Evolutionary conservation across 2,113 vertebrate genomes (phyloP).

Genomic region (Paradoxurus hermaphroditus): DNA sequence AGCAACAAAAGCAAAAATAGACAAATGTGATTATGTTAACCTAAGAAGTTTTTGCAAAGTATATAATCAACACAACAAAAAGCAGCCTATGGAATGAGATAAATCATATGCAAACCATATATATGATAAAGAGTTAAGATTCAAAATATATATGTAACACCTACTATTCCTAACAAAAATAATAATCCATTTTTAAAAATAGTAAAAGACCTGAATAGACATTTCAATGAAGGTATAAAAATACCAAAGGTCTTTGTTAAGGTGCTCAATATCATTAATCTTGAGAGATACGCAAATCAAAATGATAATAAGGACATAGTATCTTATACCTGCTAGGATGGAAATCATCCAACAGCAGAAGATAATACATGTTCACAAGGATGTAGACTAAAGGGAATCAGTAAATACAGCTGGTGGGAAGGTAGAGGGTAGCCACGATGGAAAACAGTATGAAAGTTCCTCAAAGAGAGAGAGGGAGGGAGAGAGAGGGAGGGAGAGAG

Average conservation of each 20-base stretch:
- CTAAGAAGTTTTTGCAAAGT: background rate
- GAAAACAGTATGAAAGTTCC: background rate
- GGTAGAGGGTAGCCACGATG: background rate
- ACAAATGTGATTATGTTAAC: background rate
- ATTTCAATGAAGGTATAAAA: background rate
- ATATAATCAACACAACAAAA: background rate
- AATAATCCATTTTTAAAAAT: background rate
- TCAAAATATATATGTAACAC: background rate
- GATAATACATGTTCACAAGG: background rate
- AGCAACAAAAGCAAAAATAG: background rate
- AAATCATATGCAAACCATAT: background rate
- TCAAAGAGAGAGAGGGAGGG: background rate
- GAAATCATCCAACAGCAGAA: background rate
- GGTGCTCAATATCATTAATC: background rate
- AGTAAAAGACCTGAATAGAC: background rate
- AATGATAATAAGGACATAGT: background rate
- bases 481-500: too few species aligned
- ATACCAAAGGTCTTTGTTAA: background rate
- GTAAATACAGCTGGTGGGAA: background rate
- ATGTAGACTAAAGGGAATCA: background rate
- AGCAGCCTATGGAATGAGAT: background rate
- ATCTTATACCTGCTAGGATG: background rate
- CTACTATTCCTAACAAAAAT: background rate
- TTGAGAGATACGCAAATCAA: background rate
- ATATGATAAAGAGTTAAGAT: background rate